Conservation (phyloP, 2,113 vertebrate species). For the Calyptomena viridis region DNA sequence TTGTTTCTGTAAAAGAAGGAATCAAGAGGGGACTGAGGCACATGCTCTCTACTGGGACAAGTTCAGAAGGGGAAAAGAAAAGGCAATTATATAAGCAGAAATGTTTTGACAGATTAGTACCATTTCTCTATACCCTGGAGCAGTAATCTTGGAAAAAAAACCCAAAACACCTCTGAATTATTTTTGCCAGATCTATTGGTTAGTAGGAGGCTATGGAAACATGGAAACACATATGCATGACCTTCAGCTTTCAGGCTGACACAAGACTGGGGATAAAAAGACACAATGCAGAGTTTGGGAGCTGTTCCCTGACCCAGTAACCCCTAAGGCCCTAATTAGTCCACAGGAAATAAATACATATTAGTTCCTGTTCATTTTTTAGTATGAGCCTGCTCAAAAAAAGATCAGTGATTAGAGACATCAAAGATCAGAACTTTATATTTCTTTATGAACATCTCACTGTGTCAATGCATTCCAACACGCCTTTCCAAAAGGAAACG, state of each 20-base stretch:
- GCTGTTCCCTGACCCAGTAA: background rate
- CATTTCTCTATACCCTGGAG: background rate
- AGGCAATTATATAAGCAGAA: background rate
- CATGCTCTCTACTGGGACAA: background rate
- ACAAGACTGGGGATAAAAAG: background rate
- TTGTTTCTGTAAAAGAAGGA: conserved; percentile 14
- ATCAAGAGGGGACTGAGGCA: background rate
- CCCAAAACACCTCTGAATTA: background rate
- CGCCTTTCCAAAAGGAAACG: background rate
- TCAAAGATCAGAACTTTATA: background rate
- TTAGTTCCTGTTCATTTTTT: background rate
- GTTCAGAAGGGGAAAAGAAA: background rate
- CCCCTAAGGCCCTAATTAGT: background rate
- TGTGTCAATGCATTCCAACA: background rate
- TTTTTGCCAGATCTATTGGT: background rate
- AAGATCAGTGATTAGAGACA: background rate
- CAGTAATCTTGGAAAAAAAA: background rate
- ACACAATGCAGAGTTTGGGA: background rate
- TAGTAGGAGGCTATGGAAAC: background rate
- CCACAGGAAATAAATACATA: background rate
- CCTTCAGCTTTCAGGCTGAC: background rate
- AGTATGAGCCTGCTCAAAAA: background rate
- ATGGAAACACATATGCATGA: background rate
- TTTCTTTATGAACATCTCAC: background rate
- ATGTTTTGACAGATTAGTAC: background rate